These are phyloP conservation scores for Athene noctua DNA, from an alignment of 2,113 vertebrate genomes.

Conservation along the genomic window DNA sequence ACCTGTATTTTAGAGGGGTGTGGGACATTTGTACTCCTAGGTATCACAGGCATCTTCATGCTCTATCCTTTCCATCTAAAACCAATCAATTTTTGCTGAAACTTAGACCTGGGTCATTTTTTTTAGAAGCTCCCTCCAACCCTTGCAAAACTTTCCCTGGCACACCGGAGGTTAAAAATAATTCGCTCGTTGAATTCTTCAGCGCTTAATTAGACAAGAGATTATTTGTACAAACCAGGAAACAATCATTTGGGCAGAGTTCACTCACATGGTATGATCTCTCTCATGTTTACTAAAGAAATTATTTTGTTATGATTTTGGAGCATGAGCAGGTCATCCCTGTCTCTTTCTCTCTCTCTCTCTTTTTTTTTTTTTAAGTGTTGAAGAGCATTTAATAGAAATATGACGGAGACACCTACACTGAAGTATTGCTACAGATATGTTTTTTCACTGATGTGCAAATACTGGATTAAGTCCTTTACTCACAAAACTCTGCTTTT, in stretches of 20 bases:
- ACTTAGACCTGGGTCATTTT: neutral
- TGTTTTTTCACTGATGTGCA: neutral
- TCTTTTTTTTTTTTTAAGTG: too few relatives aligned
- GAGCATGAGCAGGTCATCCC: neutral
- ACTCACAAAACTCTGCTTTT: neutral
- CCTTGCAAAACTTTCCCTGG: neutral
- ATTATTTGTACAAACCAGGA: neutral
- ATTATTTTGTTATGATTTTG: neutral
- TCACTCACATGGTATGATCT: neutral
- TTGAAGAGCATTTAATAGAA: neutral
- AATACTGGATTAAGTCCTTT: neutral
- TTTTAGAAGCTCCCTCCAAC: rapidly evolving
- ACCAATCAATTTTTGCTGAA: neutral
- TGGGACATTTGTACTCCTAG: neutral
- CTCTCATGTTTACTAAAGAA: neutral
- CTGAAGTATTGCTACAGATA: neutral
- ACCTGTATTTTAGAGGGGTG: neutral
- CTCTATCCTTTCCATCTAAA: neutral
- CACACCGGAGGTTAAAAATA: neutral
- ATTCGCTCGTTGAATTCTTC: neutral
- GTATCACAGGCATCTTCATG: neutral
- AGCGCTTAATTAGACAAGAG: neutral
- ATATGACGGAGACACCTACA: neutral
- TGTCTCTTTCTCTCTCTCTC: too few relatives aligned
- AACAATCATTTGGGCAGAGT: neutral